These are phyloP conservation scores for Sclerurus mexicanus DNA, from an alignment of 2,113 vertebrate genomes.

Conservation along the genomic window DNA sequence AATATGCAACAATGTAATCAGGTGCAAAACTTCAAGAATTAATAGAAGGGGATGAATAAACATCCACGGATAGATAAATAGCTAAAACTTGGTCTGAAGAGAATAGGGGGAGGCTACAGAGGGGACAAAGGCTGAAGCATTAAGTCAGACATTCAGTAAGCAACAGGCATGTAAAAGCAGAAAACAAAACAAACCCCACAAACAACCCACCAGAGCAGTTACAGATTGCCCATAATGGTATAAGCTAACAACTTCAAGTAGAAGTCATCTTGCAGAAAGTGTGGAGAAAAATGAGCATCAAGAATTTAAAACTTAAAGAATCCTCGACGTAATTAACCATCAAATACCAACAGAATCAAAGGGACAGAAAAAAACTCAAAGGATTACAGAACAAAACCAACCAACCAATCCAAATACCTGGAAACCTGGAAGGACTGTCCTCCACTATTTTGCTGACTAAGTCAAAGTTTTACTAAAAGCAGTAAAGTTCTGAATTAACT, in stretches of 20 bases:
- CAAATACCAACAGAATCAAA: neutral
- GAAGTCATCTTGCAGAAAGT: neutral
- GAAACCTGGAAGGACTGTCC: neutral
- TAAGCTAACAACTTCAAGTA: neutral
- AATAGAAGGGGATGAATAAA: neutral
- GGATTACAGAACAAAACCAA: neutral
- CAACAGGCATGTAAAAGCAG: neutral
- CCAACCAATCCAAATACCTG: neutral
- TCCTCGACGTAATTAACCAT: neutral
- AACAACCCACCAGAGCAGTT: neutral
- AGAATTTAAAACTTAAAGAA: neutral
- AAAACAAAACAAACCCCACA: neutral
- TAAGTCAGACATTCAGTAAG: neutral
- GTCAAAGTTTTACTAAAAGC: neutral
- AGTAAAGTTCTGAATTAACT: neutral
- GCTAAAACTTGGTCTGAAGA: neutral
- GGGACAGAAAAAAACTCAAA: neutral
- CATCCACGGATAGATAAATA: neutral
- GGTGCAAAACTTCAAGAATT: neutral
- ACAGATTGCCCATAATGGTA: neutral
- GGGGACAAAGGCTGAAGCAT: neutral
- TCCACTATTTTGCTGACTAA: neutral
- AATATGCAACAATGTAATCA: neutral
- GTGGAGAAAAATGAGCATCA: neutral
- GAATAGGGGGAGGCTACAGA: fast-evolving